Percentiles rank a stretch among this genome's conserved stretches.
Conservation (phyloP, 2,797 vertebrate species). For the Rhincodon typus region DNA sequence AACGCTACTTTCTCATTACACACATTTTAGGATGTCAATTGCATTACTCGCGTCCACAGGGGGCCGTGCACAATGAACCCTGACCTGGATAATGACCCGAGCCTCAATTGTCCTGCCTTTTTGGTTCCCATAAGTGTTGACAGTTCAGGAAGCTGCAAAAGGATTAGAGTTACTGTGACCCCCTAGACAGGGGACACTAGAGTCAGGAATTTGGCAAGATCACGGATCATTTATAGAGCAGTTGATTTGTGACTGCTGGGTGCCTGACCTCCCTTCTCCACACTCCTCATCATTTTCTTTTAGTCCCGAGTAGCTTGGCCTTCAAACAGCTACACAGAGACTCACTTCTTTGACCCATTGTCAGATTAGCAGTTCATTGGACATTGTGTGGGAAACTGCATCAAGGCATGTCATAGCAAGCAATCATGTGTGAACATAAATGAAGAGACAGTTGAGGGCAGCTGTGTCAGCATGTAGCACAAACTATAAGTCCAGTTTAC, state of each 20-base stretch:
- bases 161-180: conserved; percentile 15
- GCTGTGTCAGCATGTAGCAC: background rate
- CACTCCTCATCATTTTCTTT: conserved; percentile 8
- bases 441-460: background rate
- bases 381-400: background rate
- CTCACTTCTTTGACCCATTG: conserved; percentile 11
- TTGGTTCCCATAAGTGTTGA: conserved; percentile 22
- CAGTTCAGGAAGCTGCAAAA: conserved; percentile 12
- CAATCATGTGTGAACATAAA: background rate
- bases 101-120: background rate
- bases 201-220: conserved; percentile 23
- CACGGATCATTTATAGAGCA: background rate
- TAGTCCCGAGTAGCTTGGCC: background rate
- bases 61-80: background rate
- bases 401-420: background rate
- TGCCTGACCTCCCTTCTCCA: background rate
- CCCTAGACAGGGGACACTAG: background rate
- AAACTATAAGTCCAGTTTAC: background rate
- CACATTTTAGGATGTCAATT: background rate
- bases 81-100: conserved; percentile 21
- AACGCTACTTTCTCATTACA: background rate
- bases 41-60: background rate
- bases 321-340: background rate
- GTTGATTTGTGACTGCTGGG: conserved; percentile 7
- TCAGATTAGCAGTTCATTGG: background rate